phyloP scores from a whole-genome alignment of 2,888 invertebrate species.

The Agrochola lota region DNA sequence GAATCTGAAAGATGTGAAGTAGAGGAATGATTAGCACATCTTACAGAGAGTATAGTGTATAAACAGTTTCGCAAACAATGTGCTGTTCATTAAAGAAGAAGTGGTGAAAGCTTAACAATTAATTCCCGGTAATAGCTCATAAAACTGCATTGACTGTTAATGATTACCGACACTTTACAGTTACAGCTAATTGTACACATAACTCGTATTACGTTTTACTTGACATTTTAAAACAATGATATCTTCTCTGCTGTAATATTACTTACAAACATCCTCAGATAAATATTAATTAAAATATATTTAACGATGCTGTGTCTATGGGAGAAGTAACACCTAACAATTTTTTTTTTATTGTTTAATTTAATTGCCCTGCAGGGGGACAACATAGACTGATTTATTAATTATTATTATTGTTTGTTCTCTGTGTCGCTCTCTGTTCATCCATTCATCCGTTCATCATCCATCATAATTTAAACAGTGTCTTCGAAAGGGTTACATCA shows the following conservation, averaged over 20 bases:
- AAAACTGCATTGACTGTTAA: constrained; percentile 41
- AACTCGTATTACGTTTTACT: constrained; percentile 14
- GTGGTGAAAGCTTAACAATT: constrained; percentile 54
- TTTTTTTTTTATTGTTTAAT: neutral
- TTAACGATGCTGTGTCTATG: neutral
- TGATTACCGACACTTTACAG: neutral
- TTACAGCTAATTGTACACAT: constrained; percentile 5
- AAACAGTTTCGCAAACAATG: constrained; percentile 29
- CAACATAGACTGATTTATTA: neutral
- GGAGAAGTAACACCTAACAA: neutral
- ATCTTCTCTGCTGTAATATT: neutral
- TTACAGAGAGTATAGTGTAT: constrained; percentile 6
- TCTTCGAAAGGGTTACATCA: neutral
- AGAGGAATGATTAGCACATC: constrained; percentile 8
- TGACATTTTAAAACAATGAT: constrained; percentile 28
- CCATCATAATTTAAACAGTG: neutral
- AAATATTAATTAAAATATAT: neutral
- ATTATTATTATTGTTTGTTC: too few relatives aligned
- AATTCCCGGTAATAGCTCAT: constrained; percentile 37
- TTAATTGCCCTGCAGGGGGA: neutral
- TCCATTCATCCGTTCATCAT: neutral
- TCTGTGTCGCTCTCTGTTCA: neutral
- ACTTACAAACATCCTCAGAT: neutral
- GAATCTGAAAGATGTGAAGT: neutral
- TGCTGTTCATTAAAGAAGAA: constrained; percentile 6